Base-by-base conservation (phyloP, 2,888 invertebrate genomes). In the Cheilosia soror region DNA sequence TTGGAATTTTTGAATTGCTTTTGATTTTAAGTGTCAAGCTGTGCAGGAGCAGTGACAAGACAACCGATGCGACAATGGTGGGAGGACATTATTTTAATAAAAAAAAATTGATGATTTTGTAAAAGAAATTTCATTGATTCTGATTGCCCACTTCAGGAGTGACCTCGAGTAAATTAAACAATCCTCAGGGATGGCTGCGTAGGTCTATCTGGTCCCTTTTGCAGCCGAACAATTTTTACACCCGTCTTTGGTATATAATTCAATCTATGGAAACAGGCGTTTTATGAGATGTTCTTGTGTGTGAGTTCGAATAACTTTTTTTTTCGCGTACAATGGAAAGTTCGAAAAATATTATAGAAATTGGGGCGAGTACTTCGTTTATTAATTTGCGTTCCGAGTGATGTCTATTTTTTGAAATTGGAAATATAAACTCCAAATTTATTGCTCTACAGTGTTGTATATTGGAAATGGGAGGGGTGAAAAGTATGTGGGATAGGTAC, bases 121-220 rank as follows among this genome's bases (percentile, higher is more conserved):
- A 44, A 44, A 51, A 65, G 76, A 81, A 76, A 65, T 81, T 37
- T 37, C 33, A 37, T 37, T 37, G 33, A 11, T 51, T 44, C 51
- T 65, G 76, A 81, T 76, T 81, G 69, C 81, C 76, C 58, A 76
- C 63, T 81, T 76, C 29, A 51, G 63, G 44, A 81, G 69, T 76
- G 77, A 72, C 82, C 69, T 63, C 58, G 68, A 62, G 69, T 69
- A 69, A 69, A 81, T 81, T 81, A 76, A 81, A 76, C 63, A 63
- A 49, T 51, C 49, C 40, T 44, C 55, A 25, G 20, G 58, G 71
- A 37, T 20, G 25, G 40, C 20, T 55, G 13, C 40, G 42, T 33
- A 31, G 33, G 31, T 25, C 40, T 66, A 47, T 47, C 11, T 3
- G 9, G 4, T 31, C n/a, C 37, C 51, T 51, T 29, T 60, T 53